phyloP scores from a whole-genome alignment of 2,888 invertebrate species.

The Cetonia aurata region DNA sequence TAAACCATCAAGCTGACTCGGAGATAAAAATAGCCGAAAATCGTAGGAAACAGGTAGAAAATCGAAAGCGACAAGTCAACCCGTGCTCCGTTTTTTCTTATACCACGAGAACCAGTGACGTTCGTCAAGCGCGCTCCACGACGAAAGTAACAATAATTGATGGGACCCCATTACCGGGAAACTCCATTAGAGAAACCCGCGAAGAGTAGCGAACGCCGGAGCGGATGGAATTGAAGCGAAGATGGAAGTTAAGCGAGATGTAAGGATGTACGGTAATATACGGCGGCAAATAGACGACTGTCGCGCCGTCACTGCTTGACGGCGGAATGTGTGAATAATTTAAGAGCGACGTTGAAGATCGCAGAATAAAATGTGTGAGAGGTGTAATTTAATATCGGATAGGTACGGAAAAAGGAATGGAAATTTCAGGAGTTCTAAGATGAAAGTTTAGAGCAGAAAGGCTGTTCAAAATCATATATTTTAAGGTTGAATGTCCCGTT shows the following conservation, averaged over 20 bases:
- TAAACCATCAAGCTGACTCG: too few relatives aligned
- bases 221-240: neutral
- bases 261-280: neutral
- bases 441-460: too few relatives aligned
- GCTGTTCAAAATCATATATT: too few relatives aligned
- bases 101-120: slow-evolving; percentile 1
- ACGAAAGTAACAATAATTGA: slow-evolving; percentile 36
- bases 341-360: neutral
- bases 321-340: slow-evolving; percentile 21
- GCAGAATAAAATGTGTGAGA: too few relatives aligned
- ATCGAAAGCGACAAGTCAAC: neutral
- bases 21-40: neutral
- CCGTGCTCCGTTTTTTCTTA: neutral
- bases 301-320: slow-evolving; percentile 10
- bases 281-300: slow-evolving; percentile 3
- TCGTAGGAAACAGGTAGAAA: neutral
- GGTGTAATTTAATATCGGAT: too few relatives aligned
- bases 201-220: neutral
- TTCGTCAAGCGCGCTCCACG: neutral
- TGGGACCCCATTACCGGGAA: slow-evolving; percentile 33
- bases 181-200: slow-evolving; percentile 25
- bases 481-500: too few relatives aligned
- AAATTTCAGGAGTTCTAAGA: too few relatives aligned
- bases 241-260: neutral
- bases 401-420: too few relatives aligned